Evolutionary conservation across 2,888 invertebrate species (phyloP).

Genomic region (Agrotis clavis): DNA sequence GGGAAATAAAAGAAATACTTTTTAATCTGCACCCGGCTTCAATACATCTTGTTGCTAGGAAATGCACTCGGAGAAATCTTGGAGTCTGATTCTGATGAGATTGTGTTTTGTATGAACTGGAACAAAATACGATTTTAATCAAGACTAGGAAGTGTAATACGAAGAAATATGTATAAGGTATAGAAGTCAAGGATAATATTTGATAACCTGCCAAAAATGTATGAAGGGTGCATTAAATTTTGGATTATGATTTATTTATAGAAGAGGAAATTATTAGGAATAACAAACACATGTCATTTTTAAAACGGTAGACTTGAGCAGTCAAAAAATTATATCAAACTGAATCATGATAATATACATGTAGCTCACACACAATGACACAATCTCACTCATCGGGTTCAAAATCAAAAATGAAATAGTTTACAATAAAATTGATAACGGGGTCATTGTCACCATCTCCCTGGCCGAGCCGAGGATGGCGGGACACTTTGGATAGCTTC

Average conservation of each 20-base stretch:
- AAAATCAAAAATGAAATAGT: no score
- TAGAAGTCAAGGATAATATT: background rate
- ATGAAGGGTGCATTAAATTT: background rate
- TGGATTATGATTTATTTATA: background rate
- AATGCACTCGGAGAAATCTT: constrained; percentile 53
- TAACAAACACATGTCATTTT: no score
- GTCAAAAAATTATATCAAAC: no score
- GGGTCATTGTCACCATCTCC: no score
- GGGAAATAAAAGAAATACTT: constrained; percentile 66
- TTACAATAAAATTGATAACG: no score
- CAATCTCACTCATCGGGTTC: no score
- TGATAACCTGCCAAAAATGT: background rate
- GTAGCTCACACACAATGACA: no score
- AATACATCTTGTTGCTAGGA: constrained; percentile 66
- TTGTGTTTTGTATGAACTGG: constrained; percentile 5
- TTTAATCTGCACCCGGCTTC: constrained; percentile 71
- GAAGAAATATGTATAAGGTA: background rate
- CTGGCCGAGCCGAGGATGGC: no score
- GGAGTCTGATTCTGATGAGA: constrained; percentile 49
- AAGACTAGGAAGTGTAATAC: background rate
- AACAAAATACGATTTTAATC: background rate
- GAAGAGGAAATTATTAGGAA: no score
- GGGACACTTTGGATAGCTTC: no score
- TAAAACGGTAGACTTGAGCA: no score
- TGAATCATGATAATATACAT: no score